These are phyloP conservation scores for Hippoglossus stenolepis DNA, from an alignment of 2,113 vertebrate species.

Conservation along the genomic window DNA sequence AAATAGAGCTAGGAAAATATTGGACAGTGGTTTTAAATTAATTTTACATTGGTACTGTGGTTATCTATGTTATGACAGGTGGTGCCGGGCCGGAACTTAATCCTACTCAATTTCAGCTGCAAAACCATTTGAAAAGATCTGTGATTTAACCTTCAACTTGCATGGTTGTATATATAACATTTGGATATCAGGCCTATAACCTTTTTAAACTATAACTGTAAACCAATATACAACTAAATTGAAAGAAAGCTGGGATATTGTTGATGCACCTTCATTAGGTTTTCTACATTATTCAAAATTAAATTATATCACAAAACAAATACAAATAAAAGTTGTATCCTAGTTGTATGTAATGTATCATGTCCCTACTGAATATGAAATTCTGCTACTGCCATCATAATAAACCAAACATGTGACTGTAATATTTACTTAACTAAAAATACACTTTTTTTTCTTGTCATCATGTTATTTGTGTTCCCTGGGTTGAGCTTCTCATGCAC, in stretches of 20 bases:
- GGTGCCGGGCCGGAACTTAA: background rate
- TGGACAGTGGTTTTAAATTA: background rate
- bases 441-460: background rate
- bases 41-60: slow-evolving; percentile 14
- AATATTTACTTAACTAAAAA: background rate
- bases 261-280: too few relatives aligned
- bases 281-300: too few relatives aligned
- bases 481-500: background rate
- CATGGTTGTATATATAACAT: too few relatives aligned
- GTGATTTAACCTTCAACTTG: background rate
- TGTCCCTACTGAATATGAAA: background rate
- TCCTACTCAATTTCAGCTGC: background rate
- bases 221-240: background rate
- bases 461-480: background rate
- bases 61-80: slow-evolving; percentile 14
- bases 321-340: too few relatives aligned
- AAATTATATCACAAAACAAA: too few relatives aligned
- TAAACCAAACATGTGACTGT: background rate
- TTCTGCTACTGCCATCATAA: too few relatives aligned
- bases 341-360: background rate
- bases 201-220: too few relatives aligned
- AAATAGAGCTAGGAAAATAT: slow-evolving; percentile 25
- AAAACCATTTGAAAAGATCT: background rate
- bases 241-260: background rate
- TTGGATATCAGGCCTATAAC: too few relatives aligned